Conservation (phyloP, 1,140 invertebrate genomes). For the Macrotrachela quadricornifera region DNA sequence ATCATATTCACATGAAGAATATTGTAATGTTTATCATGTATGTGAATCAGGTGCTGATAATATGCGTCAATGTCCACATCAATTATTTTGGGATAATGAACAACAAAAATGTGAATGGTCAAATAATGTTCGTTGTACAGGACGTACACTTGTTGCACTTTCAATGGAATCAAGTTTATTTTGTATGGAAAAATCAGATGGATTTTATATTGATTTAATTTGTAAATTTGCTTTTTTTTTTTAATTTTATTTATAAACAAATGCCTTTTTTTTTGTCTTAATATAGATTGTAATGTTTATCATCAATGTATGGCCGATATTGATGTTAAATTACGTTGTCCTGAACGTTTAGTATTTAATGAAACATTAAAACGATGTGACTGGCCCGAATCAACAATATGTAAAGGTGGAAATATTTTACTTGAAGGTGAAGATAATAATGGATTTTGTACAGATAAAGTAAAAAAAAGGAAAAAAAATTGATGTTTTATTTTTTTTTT, state of each 20-base stretch:
- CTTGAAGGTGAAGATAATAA: background rate
- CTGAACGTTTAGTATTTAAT: constrained; percentile 4
- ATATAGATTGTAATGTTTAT: constrained; percentile 3
- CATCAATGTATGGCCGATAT: constrained; percentile 8
- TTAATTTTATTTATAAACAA: no score
- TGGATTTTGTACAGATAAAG: constrained; percentile 3
- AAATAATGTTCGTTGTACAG: constrained; percentile 6
- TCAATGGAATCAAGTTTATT: constrained; percentile 2
- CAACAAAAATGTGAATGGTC: constrained; percentile 8
- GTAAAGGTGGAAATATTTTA: constrained; percentile 2
- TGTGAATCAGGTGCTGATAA: constrained; percentile 8
- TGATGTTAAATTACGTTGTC: constrained; percentile 7
- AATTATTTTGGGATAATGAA: constrained; percentile 7
- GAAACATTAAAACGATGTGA: constrained; percentile 8
- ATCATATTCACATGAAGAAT: constrained; percentile 7
- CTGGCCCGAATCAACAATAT: constrained; percentile 6
- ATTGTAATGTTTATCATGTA: constrained; percentile 9
- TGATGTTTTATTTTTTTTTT: no score
- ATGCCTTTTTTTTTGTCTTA: no score
- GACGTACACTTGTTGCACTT: constrained; percentile 1
- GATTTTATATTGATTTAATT: constrained; percentile 5
- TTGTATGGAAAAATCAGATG: constrained; percentile 6
- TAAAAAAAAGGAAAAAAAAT: no score
- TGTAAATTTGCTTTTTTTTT: background rate
- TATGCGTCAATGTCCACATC: constrained; percentile 8